Conservation (phyloP, 2,888 invertebrate species). For the Acrocyrtus sp. region DNA sequence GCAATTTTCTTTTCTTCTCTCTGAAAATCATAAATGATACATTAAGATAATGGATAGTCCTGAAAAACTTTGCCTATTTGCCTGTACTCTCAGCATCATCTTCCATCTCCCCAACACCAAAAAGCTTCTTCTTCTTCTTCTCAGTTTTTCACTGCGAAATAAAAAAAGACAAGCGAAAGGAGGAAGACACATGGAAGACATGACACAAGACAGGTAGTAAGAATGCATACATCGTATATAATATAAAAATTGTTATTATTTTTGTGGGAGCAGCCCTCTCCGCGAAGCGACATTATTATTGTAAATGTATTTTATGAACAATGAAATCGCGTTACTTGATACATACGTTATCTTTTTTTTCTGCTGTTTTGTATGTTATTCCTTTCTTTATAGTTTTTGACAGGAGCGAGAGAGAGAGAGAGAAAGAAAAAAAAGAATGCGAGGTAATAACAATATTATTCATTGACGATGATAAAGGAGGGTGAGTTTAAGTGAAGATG, state of each 20-base stretch:
- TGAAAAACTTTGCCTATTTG: no score
- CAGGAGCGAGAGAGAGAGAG: not conserved
- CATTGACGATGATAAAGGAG: no score
- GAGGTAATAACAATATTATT: no score
- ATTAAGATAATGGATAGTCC: conserved; percentile 25
- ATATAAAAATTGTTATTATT: no score
- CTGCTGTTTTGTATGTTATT: not conserved
- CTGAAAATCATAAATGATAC: conserved; percentile 34
- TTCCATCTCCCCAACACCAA: no score
- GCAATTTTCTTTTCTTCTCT: conserved; percentile 37
- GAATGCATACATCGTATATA: conserved; percentile 13
- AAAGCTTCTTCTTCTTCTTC: no score
- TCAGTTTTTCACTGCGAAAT: no score
- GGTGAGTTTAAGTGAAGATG: no score
- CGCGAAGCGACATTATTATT: conserved; percentile 33
- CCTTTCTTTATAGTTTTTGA: conserved; percentile 15
- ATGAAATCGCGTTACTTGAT: conserved; percentile 30
- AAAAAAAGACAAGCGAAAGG: conserved; percentile 24
- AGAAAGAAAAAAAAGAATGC: no score
- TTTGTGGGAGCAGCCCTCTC: conserved; percentile 44
- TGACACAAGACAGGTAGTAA: conserved; percentile 42
- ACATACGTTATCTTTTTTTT: no score
- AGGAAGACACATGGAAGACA: conserved; percentile 7
- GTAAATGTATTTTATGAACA: conserved; percentile 41
- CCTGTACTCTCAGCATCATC: no score